Conservation (phyloP, 2,113 vertebrate genomes). For the Zosterops pallidus region DNA sequence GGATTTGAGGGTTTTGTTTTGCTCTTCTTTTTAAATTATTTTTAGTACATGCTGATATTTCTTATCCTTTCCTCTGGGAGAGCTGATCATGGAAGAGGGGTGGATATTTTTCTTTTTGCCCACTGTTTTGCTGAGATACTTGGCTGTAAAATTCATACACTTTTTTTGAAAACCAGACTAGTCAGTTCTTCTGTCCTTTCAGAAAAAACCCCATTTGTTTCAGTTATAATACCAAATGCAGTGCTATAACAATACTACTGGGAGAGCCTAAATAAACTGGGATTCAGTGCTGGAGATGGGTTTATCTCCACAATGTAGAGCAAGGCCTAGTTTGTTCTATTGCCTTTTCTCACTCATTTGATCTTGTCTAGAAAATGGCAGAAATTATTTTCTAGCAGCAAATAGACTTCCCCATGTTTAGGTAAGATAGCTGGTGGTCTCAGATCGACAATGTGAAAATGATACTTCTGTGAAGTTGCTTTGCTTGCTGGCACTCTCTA, state of each 20-base stretch:
- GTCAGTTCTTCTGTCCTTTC: neutral
- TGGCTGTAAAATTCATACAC: neutral
- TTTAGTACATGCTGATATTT: neutral
- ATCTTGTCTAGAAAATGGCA: neutral
- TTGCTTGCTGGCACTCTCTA: neutral
- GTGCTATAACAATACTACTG: neutral
- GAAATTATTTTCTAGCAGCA: neutral
- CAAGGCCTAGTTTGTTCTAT: neutral
- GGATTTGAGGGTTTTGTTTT: neutral
- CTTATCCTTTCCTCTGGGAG: neutral
- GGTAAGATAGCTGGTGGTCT: neutral
- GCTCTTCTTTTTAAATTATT: neutral
- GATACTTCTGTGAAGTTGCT: neutral
- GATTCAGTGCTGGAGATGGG: neutral
- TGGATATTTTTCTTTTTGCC: neutral
- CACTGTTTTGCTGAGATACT: neutral
- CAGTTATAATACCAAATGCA: neutral
- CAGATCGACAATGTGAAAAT: neutral
- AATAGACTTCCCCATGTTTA: neutral
- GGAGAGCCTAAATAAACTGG: neutral
- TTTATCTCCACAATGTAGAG: neutral
- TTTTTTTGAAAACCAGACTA: neutral
- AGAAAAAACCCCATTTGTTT: neutral
- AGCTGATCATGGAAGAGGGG: neutral
- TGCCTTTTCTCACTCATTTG: neutral